Evolutionary conservation across 2,113 vertebrate genomes (phyloP), one percentile per base, ranked within the genome.

Genomic region (Seriola quinqueradiata): DNA sequence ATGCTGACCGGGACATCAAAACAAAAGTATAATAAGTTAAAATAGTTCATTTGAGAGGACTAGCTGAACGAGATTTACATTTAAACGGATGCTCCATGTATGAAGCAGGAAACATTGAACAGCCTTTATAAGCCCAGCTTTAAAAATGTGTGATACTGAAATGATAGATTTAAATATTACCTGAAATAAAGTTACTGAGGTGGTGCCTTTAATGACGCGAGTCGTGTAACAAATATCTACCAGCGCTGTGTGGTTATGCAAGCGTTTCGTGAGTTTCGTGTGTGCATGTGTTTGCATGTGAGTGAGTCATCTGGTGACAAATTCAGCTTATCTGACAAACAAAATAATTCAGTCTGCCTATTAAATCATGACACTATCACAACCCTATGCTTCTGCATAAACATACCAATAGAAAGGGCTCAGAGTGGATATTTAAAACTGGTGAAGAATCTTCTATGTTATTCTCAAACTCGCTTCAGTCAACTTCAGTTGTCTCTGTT

Each of bases 351-450:
- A 32, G 58, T 17, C 13, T 28, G 44, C 40, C 5, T 42, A 1
- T 21, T 52, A 28, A 48, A 6, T 17, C 16, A 21, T 75, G 32
- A 11, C 32, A 64, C 42, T 19, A 32, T 52, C 50, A 59, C n/a
- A 52, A 8, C 28, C n/a, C 13, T 8, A 11, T 48, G 17, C 28
- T 52, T 34, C 36, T 21, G 61, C 38, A 54, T 28, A 44, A 32
- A 38, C 4, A 14, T 66, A 6, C 32, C 4, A 40, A 48, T 16
- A 34, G 28, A 76, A 79, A 40, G 67, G 28, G 19, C 21, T 50
- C 72, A 38, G 38, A 77, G 44, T 32, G 40, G 50, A 81, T 77
- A 54, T 58, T 50, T 55, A 19, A 81, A 74, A 65, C 42, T 79
- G 50, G n/a, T 73, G 19, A 40, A 48, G 59, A 54, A 28, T 73